A percentile compares a stretch with the other conserved stretches of the same genome.
These are phyloP conservation scores for Montipora cactus DNA, from an alignment of 64 coral and sea anemone species.

Conservation along the genomic window DNA sequence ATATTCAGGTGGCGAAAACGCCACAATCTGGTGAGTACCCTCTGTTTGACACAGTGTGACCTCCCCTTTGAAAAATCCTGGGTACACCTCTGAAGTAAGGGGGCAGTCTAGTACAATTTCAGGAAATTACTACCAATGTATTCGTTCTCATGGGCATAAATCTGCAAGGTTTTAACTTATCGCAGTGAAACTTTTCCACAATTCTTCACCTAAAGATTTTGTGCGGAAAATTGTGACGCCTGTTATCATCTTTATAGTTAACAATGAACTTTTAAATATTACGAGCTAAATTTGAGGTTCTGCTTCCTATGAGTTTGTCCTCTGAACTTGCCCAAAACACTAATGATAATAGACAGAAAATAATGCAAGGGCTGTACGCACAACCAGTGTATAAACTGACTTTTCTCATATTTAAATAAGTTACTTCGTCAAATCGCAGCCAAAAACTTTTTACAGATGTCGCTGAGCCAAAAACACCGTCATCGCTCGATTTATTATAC, in stretches of 20 bases:
- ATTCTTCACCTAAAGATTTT: constrained; percentile 33
- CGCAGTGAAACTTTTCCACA: constrained; percentile 30
- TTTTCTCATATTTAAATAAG: constrained; percentile 13
- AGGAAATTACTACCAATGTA: constrained; percentile 32
- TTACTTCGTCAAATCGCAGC: constrained; percentile 38
- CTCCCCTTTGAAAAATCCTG: no score
- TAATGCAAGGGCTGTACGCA: constrained; percentile 14
- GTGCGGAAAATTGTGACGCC: constrained; percentile 2
- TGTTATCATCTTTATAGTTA: neutral
- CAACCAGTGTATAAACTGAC: constrained; percentile 17
- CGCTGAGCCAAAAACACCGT: constrained; percentile 12
- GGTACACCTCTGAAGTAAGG: neutral
- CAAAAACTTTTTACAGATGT: constrained; percentile 25
- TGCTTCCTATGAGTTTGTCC: constrained; percentile 31
- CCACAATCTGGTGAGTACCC: no score
- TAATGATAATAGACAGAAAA: constrained; percentile 24
- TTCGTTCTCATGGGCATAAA: constrained; percentile 23
- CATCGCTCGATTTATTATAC: constrained; percentile 9
- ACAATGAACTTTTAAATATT: constrained; percentile 31
- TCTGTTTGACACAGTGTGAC: no score
- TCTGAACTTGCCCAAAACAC: constrained; percentile 33
- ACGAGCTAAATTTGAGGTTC: constrained; percentile 36
- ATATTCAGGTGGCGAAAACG: no score
- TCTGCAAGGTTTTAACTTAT: constrained; percentile 38
- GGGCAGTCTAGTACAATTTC: constrained; percentile 23